phyloP scores from a whole-genome alignment of 2,888 invertebrate species.

The Strigamia transsilvanica region DNA sequence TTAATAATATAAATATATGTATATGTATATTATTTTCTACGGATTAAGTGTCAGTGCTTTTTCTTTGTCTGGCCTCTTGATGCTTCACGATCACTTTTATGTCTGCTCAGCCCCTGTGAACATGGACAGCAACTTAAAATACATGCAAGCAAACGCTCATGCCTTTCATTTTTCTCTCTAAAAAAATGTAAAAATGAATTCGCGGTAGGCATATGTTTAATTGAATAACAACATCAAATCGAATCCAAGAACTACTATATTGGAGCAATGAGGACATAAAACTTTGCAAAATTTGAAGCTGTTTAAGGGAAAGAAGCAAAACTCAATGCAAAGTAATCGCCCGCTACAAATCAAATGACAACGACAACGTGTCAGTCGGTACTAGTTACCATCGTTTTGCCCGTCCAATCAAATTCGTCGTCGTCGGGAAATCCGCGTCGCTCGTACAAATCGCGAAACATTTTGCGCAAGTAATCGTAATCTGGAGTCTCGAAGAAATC shows the following conservation, averaged over 20 bases:
- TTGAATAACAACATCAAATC: background rate
- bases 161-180: constrained; percentile 16
- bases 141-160: constrained; percentile 36
- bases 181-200: constrained; percentile 20
- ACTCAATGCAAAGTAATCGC: background rate
- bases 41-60: background rate
- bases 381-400: constrained; percentile 72
- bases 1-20: constrained; percentile 9
- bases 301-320: background rate
- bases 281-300: constrained; percentile 11
- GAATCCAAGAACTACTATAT: background rate
- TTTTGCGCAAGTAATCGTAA: constrained; percentile 96
- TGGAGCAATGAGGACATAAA: constrained; percentile 3
- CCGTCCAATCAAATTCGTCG: constrained; percentile 95
- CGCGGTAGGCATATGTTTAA: background rate
- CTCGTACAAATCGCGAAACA: constrained; percentile 92
- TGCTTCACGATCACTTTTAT: background rate
- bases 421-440: constrained; percentile 78
- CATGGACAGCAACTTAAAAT: constrained; percentile 40
- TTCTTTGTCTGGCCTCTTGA: constrained; percentile 24
- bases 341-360: background rate
- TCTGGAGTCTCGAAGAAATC: constrained; percentile 99
- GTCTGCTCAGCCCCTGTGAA: constrained; percentile 38
- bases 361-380: background rate
- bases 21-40: background rate